Base-by-base conservation (phyloP, 2,888 invertebrate genomes). In the Hesperia comma region DNA sequence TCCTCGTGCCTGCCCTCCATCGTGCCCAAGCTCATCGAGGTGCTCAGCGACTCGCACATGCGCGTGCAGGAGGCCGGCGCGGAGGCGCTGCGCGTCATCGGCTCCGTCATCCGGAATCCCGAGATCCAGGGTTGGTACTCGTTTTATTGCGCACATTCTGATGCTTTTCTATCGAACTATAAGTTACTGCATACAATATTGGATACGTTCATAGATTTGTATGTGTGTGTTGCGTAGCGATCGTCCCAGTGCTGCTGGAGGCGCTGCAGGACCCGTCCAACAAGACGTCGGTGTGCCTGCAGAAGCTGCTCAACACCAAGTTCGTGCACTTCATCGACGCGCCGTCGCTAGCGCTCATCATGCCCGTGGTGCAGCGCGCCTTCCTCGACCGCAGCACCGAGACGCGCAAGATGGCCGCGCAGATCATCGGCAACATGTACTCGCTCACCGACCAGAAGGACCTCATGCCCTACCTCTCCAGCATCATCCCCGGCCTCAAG, bases 261-360 rank as follows among this genome's bases (percentile, higher is more conserved):
- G 99, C 99, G 0, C 93, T 99, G 0, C 98, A 99, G 86, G 99
- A 99, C 93, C 99, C 99, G 2, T 97, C 98, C 0, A 96, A 97
- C 84, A 98, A 98, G 86, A 99, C 99, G 0, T 97, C 98, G 0
- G 95, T 94, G 0, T 99, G 98, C 80, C 94, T 99, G n/a, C 97
- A 98, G 83, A 98, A 97, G 0, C 93, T 99, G 32, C 87, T 98
- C n/a, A 97, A 98, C 87, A 98, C 98, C 0, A 97, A 99, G 87
- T 99, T 99, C 91, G 98, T 99, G 53, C 99, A 99, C 90, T 99
- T 99, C 90, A 99, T 99, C 79, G 99, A 99, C 89, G 98, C 99
- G 2, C 99, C 99, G 0, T 99, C 99, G 0, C 94, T 99, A 21
- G 99, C 99, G 68, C 94, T 99, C 62, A 99, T 99, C 79, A 99